Conservation (phyloP, 2,113 vertebrate species). For the Willisornis vidua region DNA sequence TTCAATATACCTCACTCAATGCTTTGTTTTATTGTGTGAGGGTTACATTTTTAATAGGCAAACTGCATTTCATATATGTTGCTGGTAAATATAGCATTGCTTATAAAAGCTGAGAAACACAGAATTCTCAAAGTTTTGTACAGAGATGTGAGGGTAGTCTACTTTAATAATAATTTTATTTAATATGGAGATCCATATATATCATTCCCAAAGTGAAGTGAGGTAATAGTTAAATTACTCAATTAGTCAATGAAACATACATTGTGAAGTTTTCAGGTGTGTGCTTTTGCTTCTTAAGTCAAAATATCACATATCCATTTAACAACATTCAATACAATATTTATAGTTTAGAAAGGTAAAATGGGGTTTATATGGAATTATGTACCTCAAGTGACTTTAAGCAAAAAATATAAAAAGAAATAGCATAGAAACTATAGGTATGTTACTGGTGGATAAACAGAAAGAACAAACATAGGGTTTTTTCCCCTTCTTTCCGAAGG, state of each 20-base stretch:
- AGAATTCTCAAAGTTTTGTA: background rate
- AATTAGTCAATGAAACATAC: background rate
- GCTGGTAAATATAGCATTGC: background rate
- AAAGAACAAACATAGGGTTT: fast-evolving
- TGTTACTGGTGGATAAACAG: background rate
- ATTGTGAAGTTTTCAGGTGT: background rate
- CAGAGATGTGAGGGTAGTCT: background rate
- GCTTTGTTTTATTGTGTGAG: background rate
- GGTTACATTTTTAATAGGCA: background rate
- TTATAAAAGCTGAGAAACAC: background rate
- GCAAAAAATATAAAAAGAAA: background rate
- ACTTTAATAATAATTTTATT: background rate
- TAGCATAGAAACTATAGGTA: background rate
- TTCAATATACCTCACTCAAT: background rate
- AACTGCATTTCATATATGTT: background rate
- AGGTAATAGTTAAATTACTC: background rate
- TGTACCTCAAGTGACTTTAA: background rate
- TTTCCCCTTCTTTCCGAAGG: background rate
- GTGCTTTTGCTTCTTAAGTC: background rate
- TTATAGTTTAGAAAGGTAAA: background rate
- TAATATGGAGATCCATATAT: background rate
- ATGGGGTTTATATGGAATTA: background rate
- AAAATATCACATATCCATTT: background rate
- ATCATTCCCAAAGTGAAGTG: background rate
- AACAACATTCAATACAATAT: background rate